Conservation (phyloP, 2,888 invertebrate species). For the Podabrus alpinus region DNA sequence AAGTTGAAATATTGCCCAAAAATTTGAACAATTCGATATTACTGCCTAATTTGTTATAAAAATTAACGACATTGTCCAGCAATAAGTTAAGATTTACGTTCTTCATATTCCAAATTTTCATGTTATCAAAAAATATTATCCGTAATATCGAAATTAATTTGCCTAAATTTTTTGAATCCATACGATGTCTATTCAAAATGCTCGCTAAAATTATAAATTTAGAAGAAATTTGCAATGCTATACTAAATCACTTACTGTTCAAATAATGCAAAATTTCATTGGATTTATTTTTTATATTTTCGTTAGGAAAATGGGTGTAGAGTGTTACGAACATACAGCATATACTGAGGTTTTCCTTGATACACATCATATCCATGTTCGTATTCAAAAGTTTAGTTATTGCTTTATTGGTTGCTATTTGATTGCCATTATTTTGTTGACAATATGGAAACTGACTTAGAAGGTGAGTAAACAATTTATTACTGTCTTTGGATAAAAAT, state of each 20-base stretch:
- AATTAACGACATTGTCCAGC: not conserved
- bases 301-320: constrained; percentile 54
- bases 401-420: constrained; percentile 55
- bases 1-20: not conserved
- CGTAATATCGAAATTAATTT: not conserved
- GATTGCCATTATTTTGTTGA: constrained; percentile 48
- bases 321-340: constrained; percentile 60
- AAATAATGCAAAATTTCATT: constrained; percentile 58
- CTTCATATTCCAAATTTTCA: constrained; percentile 32
- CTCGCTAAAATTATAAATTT: constrained; percentile 33
- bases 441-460: constrained; percentile 64
- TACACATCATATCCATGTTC: constrained; percentile 54
- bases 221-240: not conserved
- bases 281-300: constrained; percentile 53
- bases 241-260: constrained; percentile 50
- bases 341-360: constrained; percentile 61
- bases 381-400: constrained; percentile 53
- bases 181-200: constrained; percentile 32
- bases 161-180: constrained; percentile 24
- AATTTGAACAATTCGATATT: not conserved
- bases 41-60: not conserved
- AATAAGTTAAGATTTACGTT: constrained; percentile 6
- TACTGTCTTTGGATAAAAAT: constrained; percentile 61
- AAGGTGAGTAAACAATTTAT: constrained; percentile 61
- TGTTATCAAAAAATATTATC: constrained; percentile 26